Conservation (phyloP, 2,888 invertebrate species). For the Tryphoninae sp. region DNA sequence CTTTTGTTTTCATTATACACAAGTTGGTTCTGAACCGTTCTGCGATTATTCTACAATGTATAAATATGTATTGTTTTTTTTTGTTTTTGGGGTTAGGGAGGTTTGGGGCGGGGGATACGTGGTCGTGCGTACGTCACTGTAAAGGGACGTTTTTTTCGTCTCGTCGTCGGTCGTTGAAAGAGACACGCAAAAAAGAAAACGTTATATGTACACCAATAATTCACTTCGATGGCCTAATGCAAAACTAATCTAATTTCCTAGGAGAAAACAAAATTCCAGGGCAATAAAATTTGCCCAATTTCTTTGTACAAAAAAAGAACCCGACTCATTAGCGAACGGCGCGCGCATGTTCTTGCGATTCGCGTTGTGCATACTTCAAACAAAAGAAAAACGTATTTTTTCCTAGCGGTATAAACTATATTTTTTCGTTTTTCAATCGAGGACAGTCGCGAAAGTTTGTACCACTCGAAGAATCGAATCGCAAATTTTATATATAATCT, state of each 20-base stretch:
- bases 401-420: conserved; percentile 25
- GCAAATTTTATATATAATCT: background rate
- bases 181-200: conserved; percentile 28
- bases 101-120: background rate
- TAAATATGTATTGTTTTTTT: conserved; percentile 46
- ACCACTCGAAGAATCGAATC: conserved; percentile 25
- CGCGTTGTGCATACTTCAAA: conserved; percentile 8
- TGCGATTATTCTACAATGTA: conserved; percentile 53
- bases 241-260: background rate
- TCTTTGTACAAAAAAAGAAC: conserved; percentile 1
- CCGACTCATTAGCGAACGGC: background rate
- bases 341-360: conserved; percentile 13
- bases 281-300: background rate
- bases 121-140: background rate
- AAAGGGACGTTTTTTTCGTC: background rate
- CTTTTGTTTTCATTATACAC: conserved; percentile 24
- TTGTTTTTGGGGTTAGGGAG: background rate
- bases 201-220: conserved; percentile 50
- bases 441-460: conserved; percentile 24
- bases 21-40: conserved; percentile 48
- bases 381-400: conserved; percentile 8
- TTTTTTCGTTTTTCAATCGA: conserved; percentile 9
- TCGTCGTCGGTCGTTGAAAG: background rate
- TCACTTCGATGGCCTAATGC: conserved; percentile 41
- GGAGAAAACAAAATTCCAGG: background rate